Base-by-base conservation (phyloP, 2,888 invertebrate species). In the Dryocosmus kuriphilus region DNA sequence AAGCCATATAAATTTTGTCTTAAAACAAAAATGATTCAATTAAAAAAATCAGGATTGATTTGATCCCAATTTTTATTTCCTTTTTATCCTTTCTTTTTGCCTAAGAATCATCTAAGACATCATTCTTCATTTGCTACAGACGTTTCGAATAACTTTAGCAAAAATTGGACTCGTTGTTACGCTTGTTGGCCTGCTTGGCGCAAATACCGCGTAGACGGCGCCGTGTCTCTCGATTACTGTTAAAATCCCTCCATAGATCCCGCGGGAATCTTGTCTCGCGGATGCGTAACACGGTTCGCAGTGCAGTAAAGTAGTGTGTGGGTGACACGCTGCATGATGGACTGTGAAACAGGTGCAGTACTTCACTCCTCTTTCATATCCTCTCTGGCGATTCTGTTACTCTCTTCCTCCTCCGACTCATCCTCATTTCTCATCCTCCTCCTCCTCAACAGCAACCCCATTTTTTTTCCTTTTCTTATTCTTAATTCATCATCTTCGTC, bases 301-400 rank as follows among this genome's bases (percentile, higher is more conserved):
- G 87, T 88, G 90, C 88, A 89, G 89, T 89, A 89, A 90, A 90
- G 89, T 89, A 89, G 90, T 91, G 90, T 91, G 90, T 90, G 91
- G 91, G 91, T 91, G 91, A 91, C 90, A 89, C 86, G 86, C 81
- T 81, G 86, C 87, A 88, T 91, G 91, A 91, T 89, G 89, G 88
- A 91, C 90, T 88, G 89, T 85, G 88, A 86, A 88, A 88, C 91
- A 91, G 91, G 91, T 91, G 91, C 91, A 88, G 86, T 86, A 83
- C 86, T 86, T 83, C 82, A 80, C 86, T 86, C 79, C 71, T 75
- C 76, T 62, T 35, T 63, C 75, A 35, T n/a, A n/a, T 61, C 74
- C 79, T 55, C 24, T 62, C 41, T n/a, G 32, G 63, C 65, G 38
- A 71, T 62, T 55, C 57, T 73, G 76, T 76, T 80, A 79, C 79